These are phyloP conservation scores for Serrognathus titanus DNA, from an alignment of 2,888 invertebrate genomes.

Conservation along the genomic window DNA sequence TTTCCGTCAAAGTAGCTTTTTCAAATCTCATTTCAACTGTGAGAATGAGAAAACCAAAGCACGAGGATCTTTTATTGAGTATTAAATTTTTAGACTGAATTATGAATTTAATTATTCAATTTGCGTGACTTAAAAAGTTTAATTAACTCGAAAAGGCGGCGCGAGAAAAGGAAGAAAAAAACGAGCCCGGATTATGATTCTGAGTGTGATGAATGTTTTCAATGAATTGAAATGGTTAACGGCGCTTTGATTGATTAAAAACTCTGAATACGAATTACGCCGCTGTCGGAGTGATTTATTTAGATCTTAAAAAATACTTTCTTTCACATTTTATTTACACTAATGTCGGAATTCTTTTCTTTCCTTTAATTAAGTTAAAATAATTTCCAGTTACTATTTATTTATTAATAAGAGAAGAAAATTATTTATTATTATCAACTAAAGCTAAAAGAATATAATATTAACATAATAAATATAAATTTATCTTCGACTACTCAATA, in stretches of 20 bases:
- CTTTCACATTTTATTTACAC: too few species aligned
- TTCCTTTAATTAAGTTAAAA: too few species aligned
- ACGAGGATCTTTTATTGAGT: not conserved
- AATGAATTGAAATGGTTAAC: slow-evolving; percentile 9
- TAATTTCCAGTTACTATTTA: too few species aligned
- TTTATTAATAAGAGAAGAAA: too few species aligned
- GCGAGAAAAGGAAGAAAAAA: not conserved
- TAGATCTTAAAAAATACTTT: not conserved
- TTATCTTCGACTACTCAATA: too few species aligned
- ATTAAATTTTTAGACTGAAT: not conserved
- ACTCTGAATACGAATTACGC: not conserved
- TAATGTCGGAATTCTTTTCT: too few species aligned
- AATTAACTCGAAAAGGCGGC: slow-evolving; percentile 2
- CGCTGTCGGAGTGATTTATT: not conserved
- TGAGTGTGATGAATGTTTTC: slow-evolving; percentile 10
- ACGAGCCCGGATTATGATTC: slow-evolving; percentile 5
- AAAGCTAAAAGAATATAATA: too few species aligned
- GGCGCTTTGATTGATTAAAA: slow-evolving; percentile 10
- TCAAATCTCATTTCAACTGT: slow-evolving; percentile 5
- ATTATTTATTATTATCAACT: too few species aligned
- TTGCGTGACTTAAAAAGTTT: slow-evolving; percentile 6
- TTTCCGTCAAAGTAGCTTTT: slow-evolving; percentile 21
- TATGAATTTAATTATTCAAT: slow-evolving; percentile 10
- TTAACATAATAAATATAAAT: too few species aligned
- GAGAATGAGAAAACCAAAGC: not conserved